Percentiles rank a stretch among this genome's conserved stretches.
phyloP scores from a whole-genome alignment of 2,113 vertebrate species.

The Etia nguti region DNA sequence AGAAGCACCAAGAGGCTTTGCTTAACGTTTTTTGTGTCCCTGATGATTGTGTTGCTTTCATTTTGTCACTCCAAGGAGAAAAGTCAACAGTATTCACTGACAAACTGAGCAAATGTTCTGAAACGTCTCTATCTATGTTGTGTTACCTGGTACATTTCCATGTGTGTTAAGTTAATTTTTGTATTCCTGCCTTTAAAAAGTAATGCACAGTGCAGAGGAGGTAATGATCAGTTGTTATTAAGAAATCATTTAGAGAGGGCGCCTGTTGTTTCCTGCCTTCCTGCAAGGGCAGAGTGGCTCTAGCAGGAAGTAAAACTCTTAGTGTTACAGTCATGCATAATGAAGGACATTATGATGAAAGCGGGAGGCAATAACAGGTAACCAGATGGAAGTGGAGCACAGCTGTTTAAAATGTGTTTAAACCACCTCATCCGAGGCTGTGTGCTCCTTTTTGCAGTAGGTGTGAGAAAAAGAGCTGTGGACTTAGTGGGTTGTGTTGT shows the following conservation, averaged over 20 bases:
- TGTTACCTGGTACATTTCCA: not conserved
- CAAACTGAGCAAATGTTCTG: not conserved
- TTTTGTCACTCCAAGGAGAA: not conserved
- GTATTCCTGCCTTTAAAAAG: not conserved
- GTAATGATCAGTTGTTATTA: not conserved
- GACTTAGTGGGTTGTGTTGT: not conserved
- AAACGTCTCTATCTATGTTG: not conserved
- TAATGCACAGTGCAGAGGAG: not conserved
- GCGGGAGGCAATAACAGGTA: not conserved
- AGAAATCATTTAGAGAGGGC: not conserved
- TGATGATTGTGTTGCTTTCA: not conserved
- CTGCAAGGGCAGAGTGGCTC: not conserved
- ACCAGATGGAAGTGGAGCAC: not conserved
- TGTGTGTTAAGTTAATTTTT: not conserved
- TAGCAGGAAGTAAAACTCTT: not conserved
- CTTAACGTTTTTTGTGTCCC: not conserved
- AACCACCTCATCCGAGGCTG: not conserved
- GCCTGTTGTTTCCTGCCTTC: not conserved
- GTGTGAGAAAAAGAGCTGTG: not conserved
- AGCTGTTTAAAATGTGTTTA: not conserved
- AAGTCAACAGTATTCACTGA: slow-evolving; percentile 8
- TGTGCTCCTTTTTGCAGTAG: not conserved
- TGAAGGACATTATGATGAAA: not conserved
- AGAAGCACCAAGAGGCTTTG: not conserved
- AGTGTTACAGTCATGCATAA: not conserved